Base-by-base conservation (phyloP, 2,113 vertebrate species). In the Miniopterus natalensis region DNA sequence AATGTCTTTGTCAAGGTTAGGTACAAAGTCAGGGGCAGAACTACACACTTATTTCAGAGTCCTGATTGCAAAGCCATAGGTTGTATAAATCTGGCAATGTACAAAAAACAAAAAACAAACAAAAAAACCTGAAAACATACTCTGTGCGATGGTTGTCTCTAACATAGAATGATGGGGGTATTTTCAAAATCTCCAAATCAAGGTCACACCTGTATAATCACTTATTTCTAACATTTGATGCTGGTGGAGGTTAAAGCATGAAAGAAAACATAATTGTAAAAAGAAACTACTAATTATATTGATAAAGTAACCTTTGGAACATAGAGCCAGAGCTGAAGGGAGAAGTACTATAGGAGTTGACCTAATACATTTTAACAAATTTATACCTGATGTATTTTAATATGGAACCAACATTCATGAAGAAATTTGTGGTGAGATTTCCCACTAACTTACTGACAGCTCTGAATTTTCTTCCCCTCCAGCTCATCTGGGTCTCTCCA, bases 1-100 rank as follows among this genome's bases (percentile, higher is more conserved):
- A 95, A 96, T 88, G 92, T 97, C 86, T 96, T 79, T 95, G 92
- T 94, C 95, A 97, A 97, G 97, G 96, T 97, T 96, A 95, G 66
- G 4, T 21, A 49, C 81, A 96, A 96, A 96, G 51, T 90, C 94
- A 88, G 63, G 31, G 47, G 55, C 51, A 88, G 75, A 78, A 90
- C 70, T 73, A 59, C 80, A 81, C 40, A 89, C 92, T 96, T 84
- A 88, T 96, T 97, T 96, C 42, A 83, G 73, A 88, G 8, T 88
- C 94, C 51, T 92, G 77, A 95, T 93, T 95, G 53, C 47, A 85
- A 96, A 97, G 63, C 29, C 73, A 65, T 83, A 36, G 18, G 63
- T 65, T 79, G 12, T 79, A 36, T 94, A 84, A 81, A 95, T 94
- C 53, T 71, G 57, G 4, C 27, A 78, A 86, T 70, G 78, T 85